Conservation (phyloP, 1,140 invertebrate genomes). For the Agraylea sexmaculata region DNA sequence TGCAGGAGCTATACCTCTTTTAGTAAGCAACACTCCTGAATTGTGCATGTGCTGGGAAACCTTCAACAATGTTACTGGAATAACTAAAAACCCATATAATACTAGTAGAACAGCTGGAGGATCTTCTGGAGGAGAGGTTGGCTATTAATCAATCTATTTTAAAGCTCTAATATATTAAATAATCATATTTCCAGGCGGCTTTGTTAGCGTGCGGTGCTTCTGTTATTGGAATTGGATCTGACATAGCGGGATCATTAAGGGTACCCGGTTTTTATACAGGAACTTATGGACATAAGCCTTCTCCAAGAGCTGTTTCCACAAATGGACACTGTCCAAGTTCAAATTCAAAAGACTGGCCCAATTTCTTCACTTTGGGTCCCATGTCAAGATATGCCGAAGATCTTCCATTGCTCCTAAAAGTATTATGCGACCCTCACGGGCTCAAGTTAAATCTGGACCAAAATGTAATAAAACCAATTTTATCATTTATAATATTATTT, state of each 20-base stretch:
- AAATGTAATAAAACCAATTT: slow-evolving; percentile 36
- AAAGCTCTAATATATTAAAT: not conserved
- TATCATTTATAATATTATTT: not conserved
- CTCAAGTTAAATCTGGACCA: slow-evolving; percentile 49
- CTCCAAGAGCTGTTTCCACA: slow-evolving; percentile 47
- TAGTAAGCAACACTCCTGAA: slow-evolving; percentile 87
- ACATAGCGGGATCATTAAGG: slow-evolving; percentile 73
- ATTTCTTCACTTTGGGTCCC: slow-evolving; percentile 60
- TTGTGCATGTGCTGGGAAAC: slow-evolving; percentile 86
- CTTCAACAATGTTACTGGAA: slow-evolving; percentile 75
- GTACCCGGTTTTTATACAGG: slow-evolving; percentile 80
- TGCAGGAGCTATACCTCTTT: slow-evolving; percentile 76
- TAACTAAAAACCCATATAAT: slow-evolving; percentile 84
- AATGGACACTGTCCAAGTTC: slow-evolving; percentile 46
- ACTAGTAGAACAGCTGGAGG: slow-evolving; percentile 59
- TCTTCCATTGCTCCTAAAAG: slow-evolving; percentile 57
- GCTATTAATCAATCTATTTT: not conserved
- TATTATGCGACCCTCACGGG: slow-evolving; percentile 45
- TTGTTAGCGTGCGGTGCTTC: slow-evolving; percentile 62
- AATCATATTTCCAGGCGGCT: slow-evolving; percentile 42
- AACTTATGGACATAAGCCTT: slow-evolving; percentile 73
- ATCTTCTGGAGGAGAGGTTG: slow-evolving; percentile 64
- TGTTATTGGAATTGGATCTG: slow-evolving; percentile 68
- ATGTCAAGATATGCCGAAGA: slow-evolving; percentile 77
- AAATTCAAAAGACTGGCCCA: slow-evolving; percentile 42